Conservation (phyloP, 2,113 vertebrate genomes). For the Odobenus rosmarus region DNA sequence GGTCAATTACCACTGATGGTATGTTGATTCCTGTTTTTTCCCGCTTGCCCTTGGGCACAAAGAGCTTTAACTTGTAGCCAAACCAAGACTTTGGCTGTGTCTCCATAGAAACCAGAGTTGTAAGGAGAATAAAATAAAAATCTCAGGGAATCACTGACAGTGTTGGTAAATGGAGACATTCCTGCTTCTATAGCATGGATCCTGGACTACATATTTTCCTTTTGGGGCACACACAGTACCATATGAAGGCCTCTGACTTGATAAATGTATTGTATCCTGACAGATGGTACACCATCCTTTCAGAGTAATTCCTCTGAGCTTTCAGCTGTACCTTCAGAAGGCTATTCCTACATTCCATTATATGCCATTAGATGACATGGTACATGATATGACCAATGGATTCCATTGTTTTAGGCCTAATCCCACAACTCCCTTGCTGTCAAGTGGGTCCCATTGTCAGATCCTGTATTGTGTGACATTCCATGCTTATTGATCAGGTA, state of each 20-base stretch:
- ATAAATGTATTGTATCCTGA: not conserved
- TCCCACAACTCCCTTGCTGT: not conserved
- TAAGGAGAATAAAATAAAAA: not conserved
- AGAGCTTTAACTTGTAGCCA: not conserved
- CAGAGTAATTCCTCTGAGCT: not conserved
- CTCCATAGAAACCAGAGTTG: not conserved
- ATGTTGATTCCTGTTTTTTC: not conserved
- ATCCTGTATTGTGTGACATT: not conserved
- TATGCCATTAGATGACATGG: not conserved
- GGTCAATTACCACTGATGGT: not conserved
- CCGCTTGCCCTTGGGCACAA: not conserved
- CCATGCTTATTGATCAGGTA: not conserved
- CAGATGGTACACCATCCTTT: not conserved
- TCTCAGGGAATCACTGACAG: not conserved
- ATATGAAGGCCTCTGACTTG: not conserved
- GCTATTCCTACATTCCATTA: not conserved
- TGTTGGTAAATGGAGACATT: not conserved
- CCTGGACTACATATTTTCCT: not conserved
- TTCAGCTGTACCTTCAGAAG: not conserved
- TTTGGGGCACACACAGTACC: not conserved
- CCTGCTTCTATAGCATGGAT: not conserved
- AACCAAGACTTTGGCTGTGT: not conserved
- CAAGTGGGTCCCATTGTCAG: not conserved
- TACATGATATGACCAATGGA: not conserved
- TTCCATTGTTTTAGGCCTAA: not conserved